Evolutionary conservation across 1,140 invertebrate species (phyloP), one percentile per base, ranked within the genome.

Genomic region (Aplysia californica): DNA sequence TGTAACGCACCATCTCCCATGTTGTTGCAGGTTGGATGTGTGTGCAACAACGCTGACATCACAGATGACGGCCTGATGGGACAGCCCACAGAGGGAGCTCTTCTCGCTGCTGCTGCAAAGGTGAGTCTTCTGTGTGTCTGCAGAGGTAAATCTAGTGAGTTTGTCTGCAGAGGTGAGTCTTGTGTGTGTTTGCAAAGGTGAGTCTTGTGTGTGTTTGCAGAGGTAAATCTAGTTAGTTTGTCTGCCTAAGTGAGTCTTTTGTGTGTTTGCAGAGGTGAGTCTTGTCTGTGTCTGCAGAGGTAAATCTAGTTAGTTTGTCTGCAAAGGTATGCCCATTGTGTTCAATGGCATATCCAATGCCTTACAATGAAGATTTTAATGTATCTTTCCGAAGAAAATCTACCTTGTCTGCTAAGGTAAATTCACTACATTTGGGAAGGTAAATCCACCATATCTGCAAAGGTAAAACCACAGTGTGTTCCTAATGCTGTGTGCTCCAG

Each of bases 41-140:
- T 99, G 4, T 99, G 98, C 89, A 99, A 99, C 86, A 99, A 99
- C 91, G 97, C 98, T 38, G 91, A 95, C 67, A 96, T 99, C 39
- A 94, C 94, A 33, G 89, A 89, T 68, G 95, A 96, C 31, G 92
- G 91, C n/a, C 88, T 99, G 23, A 92, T 96, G 68, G 98, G 98
- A 2, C 96, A 98, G 85, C 98, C 98, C 59, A 99, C 98, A 36
- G 98, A 99, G 92, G 98, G 97, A 77, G 98, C 98, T 33, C 88
- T 99, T 21, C 91, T 99, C 33, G 95, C 95, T 4, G 94, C 94
- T 56, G 96, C 96, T 6, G 94, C 95, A 92, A 99, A 99, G 92
- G 92, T 93, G 82, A 76, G 56, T 58, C 3, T 31, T 20, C 4
- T 61, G 31, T 20, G 41, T 6, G 0, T n/a, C 18, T n/a, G 2